Evolutionary conservation across 2,888 invertebrate species (phyloP), one percentile per base, ranked within the genome.

Genomic region (Pteria penguin): DNA sequence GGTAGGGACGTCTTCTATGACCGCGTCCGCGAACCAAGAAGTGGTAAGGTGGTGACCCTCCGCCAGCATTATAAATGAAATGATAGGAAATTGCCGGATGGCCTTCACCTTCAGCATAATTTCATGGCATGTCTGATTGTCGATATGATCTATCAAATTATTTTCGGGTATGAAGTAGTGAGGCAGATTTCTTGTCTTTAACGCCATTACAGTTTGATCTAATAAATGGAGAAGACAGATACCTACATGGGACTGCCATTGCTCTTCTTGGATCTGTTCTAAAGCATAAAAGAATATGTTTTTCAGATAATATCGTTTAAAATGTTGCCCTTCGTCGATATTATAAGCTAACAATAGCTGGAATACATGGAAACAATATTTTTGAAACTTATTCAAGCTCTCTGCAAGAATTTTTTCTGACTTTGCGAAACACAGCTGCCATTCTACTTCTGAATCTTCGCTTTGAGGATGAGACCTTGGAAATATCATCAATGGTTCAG

Each of bases 111-210:
- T 58, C n/a, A 65, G 36, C 2, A 54, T 24, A 4, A 71, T 33
- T 18, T 5, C 27, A 33, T 71, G 29, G 11, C 55, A n/a, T 22
- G 18, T 31, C 4, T 60, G 33, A 1, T 65, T 66, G 31, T 29
- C 32, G 3, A 75, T 27, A 66, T 66, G 65, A 11, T 36, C 33
- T 4, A 75, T 58, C 27, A 75, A 55, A 61, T 75, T 75, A 52
- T 66, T 71, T 14, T 33, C 22, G n/a, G 54, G 70, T 26, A 75
- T 60, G 22, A 75, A 75, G 33, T 75, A 75, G 32, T 75, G 66
- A 1, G 75, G 61, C n/a, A 75, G 29, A 5, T 60, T 4, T 18
- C 29, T 71, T 14, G 31, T 60, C 18, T 29, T 58, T 18, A 75
- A 22, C 27, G 57, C 31, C 14, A 11, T n/a, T 0, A 66, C 33